These are phyloP conservation scores for Petroica traversi DNA, from an alignment of 2,113 vertebrate species.

Conservation along the genomic window DNA sequence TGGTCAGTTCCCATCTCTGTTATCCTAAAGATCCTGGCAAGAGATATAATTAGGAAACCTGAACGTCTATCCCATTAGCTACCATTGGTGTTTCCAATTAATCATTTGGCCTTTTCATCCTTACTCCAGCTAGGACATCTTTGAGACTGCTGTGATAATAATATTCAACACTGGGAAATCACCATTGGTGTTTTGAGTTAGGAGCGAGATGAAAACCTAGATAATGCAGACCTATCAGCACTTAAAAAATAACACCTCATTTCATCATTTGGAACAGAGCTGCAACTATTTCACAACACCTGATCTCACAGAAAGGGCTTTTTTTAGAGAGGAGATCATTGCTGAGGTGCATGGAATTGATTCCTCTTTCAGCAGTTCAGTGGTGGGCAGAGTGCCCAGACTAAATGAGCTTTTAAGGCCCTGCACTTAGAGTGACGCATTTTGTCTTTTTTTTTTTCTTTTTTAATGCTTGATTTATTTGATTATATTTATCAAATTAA, in stretches of 20 bases:
- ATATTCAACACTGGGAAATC: not conserved
- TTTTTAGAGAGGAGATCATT: not conserved
- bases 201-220: not conserved
- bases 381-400: not conserved
- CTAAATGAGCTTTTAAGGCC: constrained; percentile 20
- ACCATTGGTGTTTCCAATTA: not conserved
- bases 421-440: not conserved
- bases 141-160: not conserved
- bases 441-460: not conserved
- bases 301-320: not conserved
- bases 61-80: not conserved
- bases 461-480: constrained; percentile 37
- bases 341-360: not conserved
- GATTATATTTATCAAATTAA: constrained; percentile 27
- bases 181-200: not conserved
- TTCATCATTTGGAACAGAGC: not conserved
- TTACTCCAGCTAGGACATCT: not conserved
- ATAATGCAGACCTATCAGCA: not conserved
- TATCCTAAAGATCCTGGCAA: not conserved
- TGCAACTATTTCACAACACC: not conserved
- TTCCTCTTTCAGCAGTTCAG: not conserved
- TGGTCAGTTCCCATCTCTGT: not conserved
- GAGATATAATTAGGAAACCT: not conserved
- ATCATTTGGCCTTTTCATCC: not conserved
- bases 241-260: not conserved